Evolutionary conservation across 2,797 vertebrate genomes (phyloP).

Genomic region (Melanotaenia parkinsoni): DNA sequence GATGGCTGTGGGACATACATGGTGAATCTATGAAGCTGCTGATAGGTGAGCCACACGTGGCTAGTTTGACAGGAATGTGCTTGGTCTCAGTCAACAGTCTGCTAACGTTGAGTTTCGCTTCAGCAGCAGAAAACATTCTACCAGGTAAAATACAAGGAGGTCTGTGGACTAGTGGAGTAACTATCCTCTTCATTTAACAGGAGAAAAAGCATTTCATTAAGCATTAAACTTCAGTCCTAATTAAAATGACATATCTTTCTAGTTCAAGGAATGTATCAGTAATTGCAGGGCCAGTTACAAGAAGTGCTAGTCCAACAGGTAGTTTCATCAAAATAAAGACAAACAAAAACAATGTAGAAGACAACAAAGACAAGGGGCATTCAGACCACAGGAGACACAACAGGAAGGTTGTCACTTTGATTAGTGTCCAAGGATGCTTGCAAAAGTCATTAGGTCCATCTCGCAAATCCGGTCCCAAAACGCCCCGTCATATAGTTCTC

Average conservation of each 20-base stretch:
- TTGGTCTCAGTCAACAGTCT: slow-evolving; percentile 75
- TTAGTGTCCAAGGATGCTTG: slow-evolving; percentile 71
- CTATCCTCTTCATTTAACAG: slow-evolving; percentile 51
- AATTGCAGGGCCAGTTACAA: slow-evolving; percentile 62
- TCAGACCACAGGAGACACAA: slow-evolving; percentile 80
- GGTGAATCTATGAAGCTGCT: slow-evolving; percentile 40
- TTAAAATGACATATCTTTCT: slow-evolving; percentile 54
- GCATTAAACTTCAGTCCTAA: slow-evolving; percentile 54
- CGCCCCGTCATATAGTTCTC: slow-evolving; percentile 58
- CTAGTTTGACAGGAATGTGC: slow-evolving; percentile 70
- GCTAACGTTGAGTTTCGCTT: slow-evolving; percentile 49
- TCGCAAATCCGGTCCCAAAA: slow-evolving; percentile 50
- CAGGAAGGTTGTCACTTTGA: slow-evolving; percentile 63
- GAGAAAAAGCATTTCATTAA: slow-evolving; percentile 54
- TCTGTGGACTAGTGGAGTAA: slow-evolving; percentile 39
- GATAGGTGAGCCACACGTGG: slow-evolving; percentile 31
- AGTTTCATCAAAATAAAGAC: slow-evolving; percentile 64
- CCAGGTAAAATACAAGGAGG: slow-evolving; percentile 56
- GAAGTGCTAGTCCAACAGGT: slow-evolving; percentile 74
- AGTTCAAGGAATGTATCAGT: slow-evolving; percentile 82
- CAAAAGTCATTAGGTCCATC: slow-evolving; percentile 74
- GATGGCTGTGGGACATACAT: slow-evolving; percentile 49
- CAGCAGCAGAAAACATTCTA: slow-evolving; percentile 72
- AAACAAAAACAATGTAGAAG: slow-evolving; percentile 58
- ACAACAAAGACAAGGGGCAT: slow-evolving; percentile 69